phyloP scores from a whole-genome alignment of 2,888 invertebrate species.

The Rotaria macrura region DNA sequence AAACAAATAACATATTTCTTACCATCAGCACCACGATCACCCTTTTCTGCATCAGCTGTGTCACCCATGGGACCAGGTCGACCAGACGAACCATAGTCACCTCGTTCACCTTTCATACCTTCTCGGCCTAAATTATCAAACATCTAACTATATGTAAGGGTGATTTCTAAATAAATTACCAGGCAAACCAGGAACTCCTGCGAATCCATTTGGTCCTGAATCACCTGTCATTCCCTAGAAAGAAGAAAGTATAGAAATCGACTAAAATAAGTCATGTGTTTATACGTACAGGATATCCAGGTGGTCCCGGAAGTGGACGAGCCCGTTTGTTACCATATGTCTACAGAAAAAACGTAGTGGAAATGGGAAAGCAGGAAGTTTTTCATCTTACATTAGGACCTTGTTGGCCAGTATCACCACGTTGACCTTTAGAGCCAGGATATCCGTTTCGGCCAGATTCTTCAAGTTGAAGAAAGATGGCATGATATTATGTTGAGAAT shows the following conservation, averaged over 20 bases:
- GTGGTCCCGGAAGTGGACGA: neutral
- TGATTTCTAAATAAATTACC: neutral
- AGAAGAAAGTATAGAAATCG: neutral
- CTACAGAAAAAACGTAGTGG: neutral
- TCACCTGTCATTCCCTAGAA: conserved; percentile 21
- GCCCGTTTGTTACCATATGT: neutral
- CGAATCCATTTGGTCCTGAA: conserved; percentile 18
- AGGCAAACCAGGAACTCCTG: conserved; percentile 18
- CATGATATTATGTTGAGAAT: neutral
- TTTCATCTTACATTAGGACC: conserved; percentile 17
- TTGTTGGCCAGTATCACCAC: conserved; percentile 19
- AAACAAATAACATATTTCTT: neutral
- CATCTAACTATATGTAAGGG: neutral
- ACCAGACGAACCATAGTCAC: neutral
- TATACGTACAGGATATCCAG: neutral
- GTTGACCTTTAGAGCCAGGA: conserved; percentile 14
- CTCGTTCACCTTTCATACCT: conserved; percentile 7
- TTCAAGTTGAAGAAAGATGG: neutral
- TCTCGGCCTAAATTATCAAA: neutral
- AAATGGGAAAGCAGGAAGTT: too few relatives aligned
- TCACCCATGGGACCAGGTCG: conserved; percentile 15
- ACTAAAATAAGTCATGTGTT: neutral
- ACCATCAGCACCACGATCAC: conserved; percentile 7
- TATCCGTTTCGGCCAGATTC: neutral
- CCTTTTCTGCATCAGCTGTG: neutral